Evolutionary conservation across 1,140 invertebrate genomes (phyloP).

Genomic region (Calephelis virginiensis): DNA sequence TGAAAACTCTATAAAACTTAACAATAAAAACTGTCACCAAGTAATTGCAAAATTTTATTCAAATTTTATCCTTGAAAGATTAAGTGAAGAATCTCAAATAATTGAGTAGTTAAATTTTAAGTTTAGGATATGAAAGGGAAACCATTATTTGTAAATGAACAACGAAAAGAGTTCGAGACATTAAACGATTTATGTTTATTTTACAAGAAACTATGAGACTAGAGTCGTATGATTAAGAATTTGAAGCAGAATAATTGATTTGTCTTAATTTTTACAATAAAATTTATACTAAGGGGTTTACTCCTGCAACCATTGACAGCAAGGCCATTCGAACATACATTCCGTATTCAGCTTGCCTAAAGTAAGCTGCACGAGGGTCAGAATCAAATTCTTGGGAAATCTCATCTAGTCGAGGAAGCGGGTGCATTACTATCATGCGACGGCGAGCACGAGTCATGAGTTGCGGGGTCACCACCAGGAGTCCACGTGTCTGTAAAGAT

Average conservation of each 20-base stretch:
- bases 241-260: neutral
- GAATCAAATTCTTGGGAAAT: constrained; percentile 96
- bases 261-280: neutral
- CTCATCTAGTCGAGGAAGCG: constrained; percentile 95
- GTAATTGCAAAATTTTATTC: no score
- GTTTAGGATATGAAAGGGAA: no score
- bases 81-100: no score
- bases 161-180: no score
- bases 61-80: no score
- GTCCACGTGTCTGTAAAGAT: constrained; percentile 86
- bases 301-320: constrained; percentile 92
- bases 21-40: no score
- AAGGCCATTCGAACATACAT: constrained; percentile 99
- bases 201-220: no score
- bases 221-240: no score
- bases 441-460: constrained; percentile 96
- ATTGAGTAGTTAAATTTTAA: no score
- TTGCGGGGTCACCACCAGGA: constrained; percentile 94
- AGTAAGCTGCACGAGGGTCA: constrained; percentile 98
- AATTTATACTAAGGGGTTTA: constrained; percentile 55
- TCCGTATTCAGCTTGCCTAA: constrained; percentile 98
- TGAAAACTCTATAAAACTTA: no score
- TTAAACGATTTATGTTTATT: no score
- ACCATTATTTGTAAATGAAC: no score
- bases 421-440: constrained; percentile 98